Conservation (phyloP, 2,888 invertebrate species). For the Cerceris ruficornis region DNA sequence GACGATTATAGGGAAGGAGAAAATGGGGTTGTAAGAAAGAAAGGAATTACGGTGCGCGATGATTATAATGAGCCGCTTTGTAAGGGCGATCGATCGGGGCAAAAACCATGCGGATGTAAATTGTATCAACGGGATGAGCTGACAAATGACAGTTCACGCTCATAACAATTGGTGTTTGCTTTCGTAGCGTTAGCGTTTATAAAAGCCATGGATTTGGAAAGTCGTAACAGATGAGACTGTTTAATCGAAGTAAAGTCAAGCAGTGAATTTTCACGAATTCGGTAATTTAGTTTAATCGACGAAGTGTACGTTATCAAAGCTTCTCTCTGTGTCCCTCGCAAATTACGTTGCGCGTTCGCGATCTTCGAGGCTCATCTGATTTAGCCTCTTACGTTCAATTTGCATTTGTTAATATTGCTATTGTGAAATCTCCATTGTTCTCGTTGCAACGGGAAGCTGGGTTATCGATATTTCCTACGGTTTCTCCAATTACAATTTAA, state of each 20-base stretch:
- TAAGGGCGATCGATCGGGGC: conserved; percentile 1
- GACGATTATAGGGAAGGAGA: conserved; percentile 52
- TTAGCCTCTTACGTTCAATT: too few relatives aligned
- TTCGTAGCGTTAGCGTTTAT: not conserved
- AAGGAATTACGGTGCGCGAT: conserved; percentile 9
- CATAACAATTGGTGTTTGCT: not conserved
- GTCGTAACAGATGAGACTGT: conserved; percentile 23
- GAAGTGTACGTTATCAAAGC: too few relatives aligned
- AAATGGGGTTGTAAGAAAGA: not conserved
- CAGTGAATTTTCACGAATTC: not conserved
- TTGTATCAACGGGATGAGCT: not conserved
- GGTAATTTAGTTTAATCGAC: not conserved
- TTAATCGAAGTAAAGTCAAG: not conserved
- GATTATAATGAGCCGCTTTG: conserved; percentile 3
- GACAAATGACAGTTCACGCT: not conserved
- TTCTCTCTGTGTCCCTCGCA: too few relatives aligned
- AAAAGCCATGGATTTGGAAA: conserved; percentile 5
- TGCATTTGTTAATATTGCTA: too few relatives aligned
- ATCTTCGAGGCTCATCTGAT: too few relatives aligned
- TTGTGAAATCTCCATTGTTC: too few relatives aligned
- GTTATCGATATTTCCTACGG: too few relatives aligned
- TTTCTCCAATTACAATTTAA: too few relatives aligned
- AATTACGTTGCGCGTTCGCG: too few relatives aligned
- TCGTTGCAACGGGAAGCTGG: too few relatives aligned
- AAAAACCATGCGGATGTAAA: not conserved